A percentile compares a stretch with the other conserved stretches of the same genome.
Conservation (phyloP, 2,888 invertebrate genomes). For the Drosophila longiperda region DNA sequence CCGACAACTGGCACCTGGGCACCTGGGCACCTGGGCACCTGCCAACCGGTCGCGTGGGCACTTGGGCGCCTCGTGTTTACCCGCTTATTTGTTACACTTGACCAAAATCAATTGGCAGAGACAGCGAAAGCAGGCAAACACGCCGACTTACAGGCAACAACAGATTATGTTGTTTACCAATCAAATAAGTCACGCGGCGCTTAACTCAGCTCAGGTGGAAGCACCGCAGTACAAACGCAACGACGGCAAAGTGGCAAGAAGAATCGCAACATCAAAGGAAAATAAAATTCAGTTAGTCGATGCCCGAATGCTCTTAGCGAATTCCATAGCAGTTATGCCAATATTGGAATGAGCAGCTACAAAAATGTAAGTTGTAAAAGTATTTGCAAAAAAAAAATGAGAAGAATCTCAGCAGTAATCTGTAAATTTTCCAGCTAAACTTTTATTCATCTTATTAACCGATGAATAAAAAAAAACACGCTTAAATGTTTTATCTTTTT, state of each 20-base stretch:
- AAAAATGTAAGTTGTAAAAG: neutral
- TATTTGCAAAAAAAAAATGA: neutral
- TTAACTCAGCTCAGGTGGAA: slow-evolving; percentile 70
- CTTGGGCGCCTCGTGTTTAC: slow-evolving; percentile 51
- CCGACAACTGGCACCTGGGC: slow-evolving; percentile 16
- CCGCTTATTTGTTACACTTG: slow-evolving; percentile 60
- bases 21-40: slow-evolving; percentile 23
- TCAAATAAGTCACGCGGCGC: slow-evolving; percentile 83
- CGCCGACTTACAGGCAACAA: slow-evolving; percentile 51
- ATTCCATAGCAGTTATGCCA: neutral
- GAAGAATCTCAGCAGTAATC: neutral
- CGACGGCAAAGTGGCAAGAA: slow-evolving; percentile 32
- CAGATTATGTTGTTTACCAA: slow-evolving; percentile 81
- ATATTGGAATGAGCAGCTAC: neutral
- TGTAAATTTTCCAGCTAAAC: neutral
- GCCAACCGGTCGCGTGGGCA: slow-evolving; percentile 35
- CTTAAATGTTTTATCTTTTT: neutral
- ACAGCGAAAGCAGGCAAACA: slow-evolving; percentile 33
- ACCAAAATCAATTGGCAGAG: slow-evolving; percentile 75
- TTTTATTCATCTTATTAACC: neutral
- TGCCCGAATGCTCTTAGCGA: slow-evolving; percentile 25
- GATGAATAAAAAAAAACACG: neutral
- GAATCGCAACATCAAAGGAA: slow-evolving; percentile 50
- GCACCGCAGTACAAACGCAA: slow-evolving; percentile 47
- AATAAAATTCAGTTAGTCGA: slow-evolving; percentile 9